Percentiles rank a stretch among this genome's conserved stretches.
Conservation (phyloP, 2,797 vertebrate species). For the Malacoraja senta region DNA sequence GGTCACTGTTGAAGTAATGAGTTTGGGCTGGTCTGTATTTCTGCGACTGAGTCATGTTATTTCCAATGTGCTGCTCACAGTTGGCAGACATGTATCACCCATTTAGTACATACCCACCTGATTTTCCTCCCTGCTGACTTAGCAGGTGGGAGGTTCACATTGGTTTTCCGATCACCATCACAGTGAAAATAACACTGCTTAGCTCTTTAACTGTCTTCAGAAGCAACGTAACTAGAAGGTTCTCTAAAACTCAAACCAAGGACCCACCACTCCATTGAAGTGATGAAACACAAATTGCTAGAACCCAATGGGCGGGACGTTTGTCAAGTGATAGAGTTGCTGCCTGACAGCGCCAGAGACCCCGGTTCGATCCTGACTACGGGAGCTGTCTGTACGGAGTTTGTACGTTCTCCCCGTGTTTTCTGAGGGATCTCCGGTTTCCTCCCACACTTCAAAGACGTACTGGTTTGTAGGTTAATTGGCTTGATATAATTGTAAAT, state of each 20-base stretch:
- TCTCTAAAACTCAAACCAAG: not conserved
- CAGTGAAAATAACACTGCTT: not conserved
- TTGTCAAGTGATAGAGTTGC: too few relatives aligned
- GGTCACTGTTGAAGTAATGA: constrained; percentile 8
- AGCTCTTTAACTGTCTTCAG: not conserved
- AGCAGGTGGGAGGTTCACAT: not conserved
- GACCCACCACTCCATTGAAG: too few relatives aligned
- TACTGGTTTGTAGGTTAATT: too few relatives aligned
- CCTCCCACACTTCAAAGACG: too few relatives aligned
- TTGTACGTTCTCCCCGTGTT: too few relatives aligned
- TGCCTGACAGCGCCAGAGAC: too few relatives aligned
- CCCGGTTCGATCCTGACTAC: too few relatives aligned
- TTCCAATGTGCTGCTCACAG: not conserved
- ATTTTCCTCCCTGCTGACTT: not conserved
- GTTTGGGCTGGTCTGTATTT: not conserved
- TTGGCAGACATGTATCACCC: not conserved
- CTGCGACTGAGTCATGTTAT: constrained; percentile 14
- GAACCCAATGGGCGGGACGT: too few relatives aligned
- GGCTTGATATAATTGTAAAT: too few relatives aligned
- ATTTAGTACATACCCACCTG: not conserved
- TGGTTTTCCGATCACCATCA: not conserved
- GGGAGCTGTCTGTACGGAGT: too few relatives aligned
- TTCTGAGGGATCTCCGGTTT: too few relatives aligned
- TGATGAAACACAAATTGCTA: too few relatives aligned
- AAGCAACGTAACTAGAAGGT: not conserved